phyloP scores from a whole-genome alignment of 2,888 invertebrate species.

The Nomada lathburiana region DNA sequence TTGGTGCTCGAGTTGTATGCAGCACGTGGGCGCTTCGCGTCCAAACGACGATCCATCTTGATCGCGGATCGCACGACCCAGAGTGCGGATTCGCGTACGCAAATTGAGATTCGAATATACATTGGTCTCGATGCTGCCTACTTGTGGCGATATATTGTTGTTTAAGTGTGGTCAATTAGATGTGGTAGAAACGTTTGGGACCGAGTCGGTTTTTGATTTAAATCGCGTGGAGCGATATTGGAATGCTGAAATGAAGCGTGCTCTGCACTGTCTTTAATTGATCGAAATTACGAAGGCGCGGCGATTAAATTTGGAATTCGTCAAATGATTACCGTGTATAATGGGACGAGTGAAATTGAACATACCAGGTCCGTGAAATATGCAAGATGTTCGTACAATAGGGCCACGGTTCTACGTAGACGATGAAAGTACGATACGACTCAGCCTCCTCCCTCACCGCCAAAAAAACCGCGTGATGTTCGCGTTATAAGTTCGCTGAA shows the following conservation, averaged over 20 bases:
- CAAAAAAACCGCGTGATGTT: neutral
- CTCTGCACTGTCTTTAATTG: too few relatives aligned
- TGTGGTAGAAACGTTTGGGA: too few relatives aligned
- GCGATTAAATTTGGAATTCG: too few relatives aligned
- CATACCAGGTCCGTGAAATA: neutral
- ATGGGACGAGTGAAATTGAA: too few relatives aligned
- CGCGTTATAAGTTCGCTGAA: constrained; percentile 44
- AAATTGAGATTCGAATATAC: neutral
- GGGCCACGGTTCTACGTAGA: neutral
- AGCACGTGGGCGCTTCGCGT: constrained; percentile 23
- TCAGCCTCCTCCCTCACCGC: neutral
- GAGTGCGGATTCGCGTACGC: constrained; percentile 5
- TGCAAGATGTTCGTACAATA: neutral
- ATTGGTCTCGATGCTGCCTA: neutral
- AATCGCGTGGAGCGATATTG: too few relatives aligned
- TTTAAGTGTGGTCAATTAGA: too few relatives aligned
- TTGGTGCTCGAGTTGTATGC: constrained; percentile 1
- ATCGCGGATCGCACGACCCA: constrained; percentile 7
- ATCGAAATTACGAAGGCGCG: too few relatives aligned
- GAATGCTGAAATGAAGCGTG: too few relatives aligned
- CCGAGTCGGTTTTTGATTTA: too few relatives aligned
- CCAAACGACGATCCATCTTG: constrained; percentile 43
- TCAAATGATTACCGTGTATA: too few relatives aligned
- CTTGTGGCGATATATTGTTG: neutral
- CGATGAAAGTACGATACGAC: neutral